Conservation (phyloP, 2,797 vertebrate species). For the Neosilurus mollespiculum region DNA sequence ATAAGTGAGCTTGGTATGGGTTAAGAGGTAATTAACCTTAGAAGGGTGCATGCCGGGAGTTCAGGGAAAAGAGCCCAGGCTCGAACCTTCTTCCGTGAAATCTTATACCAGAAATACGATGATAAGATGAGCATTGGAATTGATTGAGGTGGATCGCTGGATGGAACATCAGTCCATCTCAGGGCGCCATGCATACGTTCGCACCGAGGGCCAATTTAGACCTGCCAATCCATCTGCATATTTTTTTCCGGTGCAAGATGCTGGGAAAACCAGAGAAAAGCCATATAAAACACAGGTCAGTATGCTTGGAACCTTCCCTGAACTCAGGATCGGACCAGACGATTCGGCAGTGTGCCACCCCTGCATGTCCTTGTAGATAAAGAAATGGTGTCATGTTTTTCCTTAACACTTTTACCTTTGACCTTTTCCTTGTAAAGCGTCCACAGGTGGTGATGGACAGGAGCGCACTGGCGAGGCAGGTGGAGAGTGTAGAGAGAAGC, state of each 20-base stretch:
- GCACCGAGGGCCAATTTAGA: too few relatives aligned
- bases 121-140: too few relatives aligned
- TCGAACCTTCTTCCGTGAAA: not conserved
- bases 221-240: too few relatives aligned
- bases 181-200: not conserved
- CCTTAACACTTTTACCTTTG: not conserved
- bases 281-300: too few relatives aligned
- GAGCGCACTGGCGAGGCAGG: slow-evolving; percentile 82
- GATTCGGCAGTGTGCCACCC: not conserved
- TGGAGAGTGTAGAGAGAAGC: slow-evolving; percentile 90
- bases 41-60: not conserved
- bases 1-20: not conserved
- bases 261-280: not conserved
- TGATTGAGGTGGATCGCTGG: not conserved
- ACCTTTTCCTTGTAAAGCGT: slow-evolving; percentile 56
- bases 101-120: not conserved
- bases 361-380: not conserved
- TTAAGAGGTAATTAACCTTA: not conserved
- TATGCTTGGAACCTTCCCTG: not conserved
- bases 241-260: not conserved
- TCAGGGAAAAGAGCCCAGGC: not conserved
- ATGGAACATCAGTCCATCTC: not conserved
- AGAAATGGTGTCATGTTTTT: not conserved
- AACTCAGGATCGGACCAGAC: not conserved
- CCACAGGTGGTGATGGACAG: slow-evolving; percentile 79